Conservation (phyloP, 2,888 invertebrate species). For the Silvanus unidentatus region DNA sequence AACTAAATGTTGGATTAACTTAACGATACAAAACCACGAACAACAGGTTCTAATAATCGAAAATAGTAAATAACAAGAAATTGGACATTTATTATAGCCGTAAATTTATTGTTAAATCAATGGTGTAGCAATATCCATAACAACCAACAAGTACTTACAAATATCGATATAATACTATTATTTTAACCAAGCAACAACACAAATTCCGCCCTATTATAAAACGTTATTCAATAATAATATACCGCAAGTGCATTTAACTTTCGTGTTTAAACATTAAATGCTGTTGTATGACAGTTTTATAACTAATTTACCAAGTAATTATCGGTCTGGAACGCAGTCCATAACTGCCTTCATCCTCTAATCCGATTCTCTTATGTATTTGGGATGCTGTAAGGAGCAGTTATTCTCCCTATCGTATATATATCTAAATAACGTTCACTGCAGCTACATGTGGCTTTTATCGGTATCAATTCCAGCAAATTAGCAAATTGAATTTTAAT, state of each 20-base stretch:
- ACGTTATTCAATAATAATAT: not conserved
- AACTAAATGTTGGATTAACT: too few relatives aligned
- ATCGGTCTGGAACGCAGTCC: slow-evolving; percentile 32
- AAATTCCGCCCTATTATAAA: not conserved
- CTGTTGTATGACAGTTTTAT: slow-evolving; percentile 32
- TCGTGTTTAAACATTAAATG: slow-evolving; percentile 33
- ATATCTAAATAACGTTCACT: too few relatives aligned
- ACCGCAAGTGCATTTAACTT: slow-evolving; percentile 27
- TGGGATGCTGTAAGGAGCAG: too few relatives aligned
- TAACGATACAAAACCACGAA: too few relatives aligned
- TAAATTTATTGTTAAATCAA: slow-evolving; percentile 26
- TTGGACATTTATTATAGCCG: slow-evolving; percentile 11
- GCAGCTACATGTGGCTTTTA: too few relatives aligned
- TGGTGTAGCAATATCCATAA: slow-evolving; percentile 26
- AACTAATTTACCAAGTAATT: slow-evolving; percentile 37
- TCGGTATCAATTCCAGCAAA: too few relatives aligned
- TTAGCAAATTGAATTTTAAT: too few relatives aligned
- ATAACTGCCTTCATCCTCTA: slow-evolving; percentile 25
- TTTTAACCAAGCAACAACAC: slow-evolving; percentile 12
- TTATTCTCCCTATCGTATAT: too few relatives aligned
- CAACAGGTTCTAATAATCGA: too few relatives aligned
- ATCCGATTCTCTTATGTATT: slow-evolving; percentile 5
- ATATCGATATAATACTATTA: slow-evolving; percentile 29
- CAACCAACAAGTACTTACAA: slow-evolving; percentile 24
- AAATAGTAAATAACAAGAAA: slow-evolving; percentile 7